Conservation (phyloP, 2,113 vertebrate species). For the Muscicapa adusta region DNA sequence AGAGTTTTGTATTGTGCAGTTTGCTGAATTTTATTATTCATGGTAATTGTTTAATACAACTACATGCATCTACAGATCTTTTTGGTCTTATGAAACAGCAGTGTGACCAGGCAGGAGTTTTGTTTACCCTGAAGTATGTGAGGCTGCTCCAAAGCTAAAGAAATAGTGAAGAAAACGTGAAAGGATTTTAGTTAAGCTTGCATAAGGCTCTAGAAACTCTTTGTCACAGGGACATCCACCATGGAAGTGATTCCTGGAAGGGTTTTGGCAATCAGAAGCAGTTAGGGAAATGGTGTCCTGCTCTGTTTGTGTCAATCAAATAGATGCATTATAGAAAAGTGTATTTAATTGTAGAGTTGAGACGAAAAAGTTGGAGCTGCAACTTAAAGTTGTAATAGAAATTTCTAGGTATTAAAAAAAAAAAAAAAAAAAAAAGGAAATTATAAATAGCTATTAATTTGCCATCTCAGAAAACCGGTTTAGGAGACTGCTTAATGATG, state of each 20-base stretch:
- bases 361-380: background rate
- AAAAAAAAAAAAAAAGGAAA: background rate
- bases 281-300: background rate
- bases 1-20: background rate
- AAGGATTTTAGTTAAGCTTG: background rate
- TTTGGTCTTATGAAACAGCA: background rate
- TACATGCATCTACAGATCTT: no score
- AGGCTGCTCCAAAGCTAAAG: background rate
- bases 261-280: background rate
- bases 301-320: background rate
- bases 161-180: background rate
- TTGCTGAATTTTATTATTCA: background rate
- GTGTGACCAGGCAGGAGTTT: background rate
- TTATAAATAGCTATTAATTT: background rate
- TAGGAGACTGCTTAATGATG: background rate
- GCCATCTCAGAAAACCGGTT: background rate
- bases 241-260: background rate
- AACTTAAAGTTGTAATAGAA: background rate
- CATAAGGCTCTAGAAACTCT: background rate
- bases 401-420: background rate
- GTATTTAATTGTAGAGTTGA: background rate
- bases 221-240: background rate
- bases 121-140: background rate
- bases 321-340: background rate
- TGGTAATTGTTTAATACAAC: background rate